Base-by-base conservation (phyloP, 1,140 invertebrate species). In the Tribolium madens region DNA sequence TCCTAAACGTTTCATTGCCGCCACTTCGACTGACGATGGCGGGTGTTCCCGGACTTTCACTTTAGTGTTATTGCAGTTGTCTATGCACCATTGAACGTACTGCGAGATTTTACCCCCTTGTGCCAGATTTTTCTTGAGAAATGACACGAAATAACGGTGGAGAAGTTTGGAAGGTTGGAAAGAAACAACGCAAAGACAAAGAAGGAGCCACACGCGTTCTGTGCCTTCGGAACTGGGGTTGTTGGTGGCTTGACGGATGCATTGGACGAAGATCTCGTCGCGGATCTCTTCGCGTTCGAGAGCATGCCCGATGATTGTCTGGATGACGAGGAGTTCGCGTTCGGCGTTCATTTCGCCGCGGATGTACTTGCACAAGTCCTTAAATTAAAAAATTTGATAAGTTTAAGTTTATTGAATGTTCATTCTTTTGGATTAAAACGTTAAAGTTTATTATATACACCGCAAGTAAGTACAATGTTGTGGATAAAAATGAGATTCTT, bases 21-120 rank as follows among this genome's bases (percentile, higher is more conserved):
- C 95, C 64, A 98, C 95, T 89, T 98, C 97, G 0, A 97, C 94
- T 26, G 95, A 93, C 17, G 96, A 97, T 0, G 96, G 96, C 48
- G 96, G 95, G 83, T 94, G 91, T 81, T 93, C 92, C 64, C 97
- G 86, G 14, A 93, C 93, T 14, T 92, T 92, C 0, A 93, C 93
- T 86, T 95, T 93, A 0, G 92, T 94, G 80, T 95, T 94, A 77
- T 95, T 93, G 74, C 96, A 95, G 87, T 98, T 97, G 81, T 97
- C 96, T 17, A 97, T 87, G 84, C 96, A 98, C 94, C 96, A 97
- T 83, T 97, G 94, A 7, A 96, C 96, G 83, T 97, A 97, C 84
- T 97, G 95, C 0, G 90, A 88, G 7, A 94, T 86, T 83, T 93
- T 92, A 12, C 92, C 92, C 57, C 93, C 92, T 68, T 92, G 87